Evolutionary conservation across 2,888 invertebrate genomes (phyloP), one percentile per base, ranked within the genome.

Genomic region (Agelastica alni): DNA sequence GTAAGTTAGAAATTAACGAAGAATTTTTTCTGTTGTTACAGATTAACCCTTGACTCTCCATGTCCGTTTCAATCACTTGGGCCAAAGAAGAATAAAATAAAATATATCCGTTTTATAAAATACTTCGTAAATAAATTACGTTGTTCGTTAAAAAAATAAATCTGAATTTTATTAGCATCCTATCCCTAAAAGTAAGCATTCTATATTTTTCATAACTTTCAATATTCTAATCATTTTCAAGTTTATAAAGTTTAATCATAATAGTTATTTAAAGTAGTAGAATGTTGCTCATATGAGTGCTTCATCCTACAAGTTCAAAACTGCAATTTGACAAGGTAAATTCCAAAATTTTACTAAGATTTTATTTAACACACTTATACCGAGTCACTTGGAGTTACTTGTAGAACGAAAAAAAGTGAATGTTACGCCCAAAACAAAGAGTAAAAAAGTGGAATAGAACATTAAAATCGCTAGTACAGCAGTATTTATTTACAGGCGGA

Each of bases 401-500:
- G n/a, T n/a, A n/a, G n/a, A n/a, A n/a, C n/a, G n/a, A n/a, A 39
- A 39, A 20, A 36, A 14, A 52, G 30, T 66, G 56, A 65, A 64
- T 61, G 61, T 64, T 60, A 57, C 59, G 61, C 56, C 62, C n/a
- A 49, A 49, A 49, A 28, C 16, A 12, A 37, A 44, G 31, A 32
- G 22, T 26, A 22, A 39, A 49, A 26, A n/a, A n/a, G 46, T 45
- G 46, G 57, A 48, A 57, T 46, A 52, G 51, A 53, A 54, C 56
- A 51, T 41, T 54, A 51, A 58, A 61, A 61, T 61, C 55, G 60
- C 69, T 66, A 70, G 70, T 72, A 72, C 71, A 75, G 72, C 70
- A 74, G 72, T 74, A 68, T 75, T 73, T 74, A 74, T 74, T 76
- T 76, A 72, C 73, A 76, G 76, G 76, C 66, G 69, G 61, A 59